Evolutionary conservation across 2,888 invertebrate genomes (phyloP).

Genomic region (Cryptus armator): DNA sequence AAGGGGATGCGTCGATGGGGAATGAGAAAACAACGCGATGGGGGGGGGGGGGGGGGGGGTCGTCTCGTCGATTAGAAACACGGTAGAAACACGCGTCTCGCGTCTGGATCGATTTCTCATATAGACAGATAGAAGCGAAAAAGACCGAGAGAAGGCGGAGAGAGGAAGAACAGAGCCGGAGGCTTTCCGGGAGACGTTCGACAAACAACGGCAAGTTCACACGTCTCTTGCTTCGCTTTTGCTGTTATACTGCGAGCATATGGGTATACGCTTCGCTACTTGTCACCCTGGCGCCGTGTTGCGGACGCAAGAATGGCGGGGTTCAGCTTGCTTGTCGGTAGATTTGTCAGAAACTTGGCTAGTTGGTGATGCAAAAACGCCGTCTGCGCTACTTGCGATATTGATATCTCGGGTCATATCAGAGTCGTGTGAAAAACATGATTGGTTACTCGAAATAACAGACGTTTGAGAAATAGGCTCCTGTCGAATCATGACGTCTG

Average conservation of each 20-base stretch:
- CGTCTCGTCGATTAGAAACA: constrained; percentile 29
- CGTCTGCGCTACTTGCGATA: not conserved
- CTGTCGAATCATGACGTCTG: not conserved
- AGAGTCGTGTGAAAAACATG: not conserved
- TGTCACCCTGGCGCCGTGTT: not conserved
- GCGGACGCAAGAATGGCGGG: not conserved
- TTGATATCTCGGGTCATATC: not conserved
- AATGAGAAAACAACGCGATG: constrained; percentile 8
- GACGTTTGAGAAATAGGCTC: too few relatives aligned
- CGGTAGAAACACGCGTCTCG: constrained; percentile 2
- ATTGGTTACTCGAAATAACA: too few relatives aligned
- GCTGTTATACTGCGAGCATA: constrained; percentile 3
- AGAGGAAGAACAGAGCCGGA: constrained; percentile 25
- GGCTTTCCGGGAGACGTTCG: constrained; percentile 36
- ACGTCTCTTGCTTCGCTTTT: constrained; percentile 21
- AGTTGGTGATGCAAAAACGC: not conserved
- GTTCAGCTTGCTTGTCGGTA: not conserved
- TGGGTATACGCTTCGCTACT: not conserved
- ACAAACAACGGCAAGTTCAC: constrained; percentile 60
- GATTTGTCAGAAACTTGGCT: not conserved
- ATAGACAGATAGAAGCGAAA: not conserved
- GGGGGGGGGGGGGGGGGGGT: not conserved
- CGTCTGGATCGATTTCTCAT: constrained; percentile 35
- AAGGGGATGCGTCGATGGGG: not conserved
- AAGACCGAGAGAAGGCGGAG: not conserved